Percentiles rank a stretch among this genome's conserved stretches.
phyloP scores from a whole-genome alignment of 2,888 invertebrate genomes.

The Koerneria pararmatus region DNA sequence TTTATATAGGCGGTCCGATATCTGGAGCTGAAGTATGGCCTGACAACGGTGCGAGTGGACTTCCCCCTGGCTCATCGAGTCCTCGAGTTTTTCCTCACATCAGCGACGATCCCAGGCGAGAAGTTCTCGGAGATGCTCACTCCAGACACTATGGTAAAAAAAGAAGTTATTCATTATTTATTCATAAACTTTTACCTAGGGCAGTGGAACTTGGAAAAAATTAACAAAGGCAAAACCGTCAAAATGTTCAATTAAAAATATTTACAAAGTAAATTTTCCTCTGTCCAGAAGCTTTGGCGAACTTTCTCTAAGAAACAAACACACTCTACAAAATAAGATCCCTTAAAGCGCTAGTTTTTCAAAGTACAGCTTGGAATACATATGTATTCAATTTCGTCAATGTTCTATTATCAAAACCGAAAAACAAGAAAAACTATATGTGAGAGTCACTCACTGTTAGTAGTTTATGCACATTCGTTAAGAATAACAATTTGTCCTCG shows the following conservation, averaged over 20 bases:
- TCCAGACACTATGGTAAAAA: neutral
- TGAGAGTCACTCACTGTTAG: too few species aligned
- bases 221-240: neutral
- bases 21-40: conserved; percentile 53
- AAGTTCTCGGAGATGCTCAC: conserved; percentile 22
- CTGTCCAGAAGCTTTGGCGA: neutral
- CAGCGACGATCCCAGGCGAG: conserved; percentile 9
- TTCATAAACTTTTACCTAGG: neutral
- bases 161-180: too few species aligned
- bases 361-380: too few species aligned
- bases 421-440: too few species aligned
- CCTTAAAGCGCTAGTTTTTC: too few species aligned
- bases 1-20: too few species aligned
- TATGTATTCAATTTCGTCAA: too few species aligned
- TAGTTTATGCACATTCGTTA: too few species aligned
- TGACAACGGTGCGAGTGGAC: conserved; percentile 63
- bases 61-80: conserved; percentile 59
- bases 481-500: too few species aligned
- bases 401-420: too few species aligned
- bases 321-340: too few species aligned
- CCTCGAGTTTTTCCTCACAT: conserved; percentile 15
- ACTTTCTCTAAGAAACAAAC: neutral
- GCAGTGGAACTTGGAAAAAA: neutral
- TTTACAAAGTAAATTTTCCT: neutral
- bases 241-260: neutral